phyloP scores from a whole-genome alignment of 2,797 vertebrate species.

The Halcyon badia region DNA sequence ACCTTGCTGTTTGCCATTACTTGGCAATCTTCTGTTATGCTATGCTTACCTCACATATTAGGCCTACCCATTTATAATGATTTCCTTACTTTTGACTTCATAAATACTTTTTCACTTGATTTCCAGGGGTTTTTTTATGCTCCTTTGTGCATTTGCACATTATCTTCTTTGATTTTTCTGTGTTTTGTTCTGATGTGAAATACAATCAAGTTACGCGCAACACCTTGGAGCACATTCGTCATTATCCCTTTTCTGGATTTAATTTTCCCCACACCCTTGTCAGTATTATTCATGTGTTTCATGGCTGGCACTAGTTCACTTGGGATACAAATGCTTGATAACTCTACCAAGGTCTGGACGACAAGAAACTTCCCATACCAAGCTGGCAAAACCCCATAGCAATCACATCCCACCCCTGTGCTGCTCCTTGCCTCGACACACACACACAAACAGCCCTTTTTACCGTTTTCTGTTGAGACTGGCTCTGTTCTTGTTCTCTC shows the following conservation, averaged over 20 bases:
- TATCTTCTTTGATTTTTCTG: not conserved
- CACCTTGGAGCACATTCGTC: not conserved
- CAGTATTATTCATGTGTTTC: not conserved
- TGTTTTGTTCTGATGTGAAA: not conserved
- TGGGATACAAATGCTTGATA: not conserved
- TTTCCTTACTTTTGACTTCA: not conserved
- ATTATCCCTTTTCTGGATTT: not conserved
- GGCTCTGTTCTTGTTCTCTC: not conserved
- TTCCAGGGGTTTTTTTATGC: not conserved
- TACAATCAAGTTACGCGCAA: not conserved
- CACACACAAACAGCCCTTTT: not conserved
- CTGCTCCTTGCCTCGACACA: too few relatives aligned
- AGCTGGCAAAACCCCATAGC: not conserved
- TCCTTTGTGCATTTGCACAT: not conserved
- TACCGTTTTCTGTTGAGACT: not conserved
- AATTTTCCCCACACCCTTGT: not conserved
- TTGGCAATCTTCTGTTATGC: not conserved
- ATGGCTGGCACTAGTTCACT: not conserved
- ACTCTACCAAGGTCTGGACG: not conserved
- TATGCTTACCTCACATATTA: not conserved
- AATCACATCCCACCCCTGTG: rapidly evolving
- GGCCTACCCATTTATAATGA: not conserved
- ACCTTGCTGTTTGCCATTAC: not conserved
- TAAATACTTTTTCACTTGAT: not conserved
- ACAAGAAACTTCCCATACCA: rapidly evolving